Conservation (phyloP, 2,797 vertebrate species). For the Alexandromys oeconomus region DNA sequence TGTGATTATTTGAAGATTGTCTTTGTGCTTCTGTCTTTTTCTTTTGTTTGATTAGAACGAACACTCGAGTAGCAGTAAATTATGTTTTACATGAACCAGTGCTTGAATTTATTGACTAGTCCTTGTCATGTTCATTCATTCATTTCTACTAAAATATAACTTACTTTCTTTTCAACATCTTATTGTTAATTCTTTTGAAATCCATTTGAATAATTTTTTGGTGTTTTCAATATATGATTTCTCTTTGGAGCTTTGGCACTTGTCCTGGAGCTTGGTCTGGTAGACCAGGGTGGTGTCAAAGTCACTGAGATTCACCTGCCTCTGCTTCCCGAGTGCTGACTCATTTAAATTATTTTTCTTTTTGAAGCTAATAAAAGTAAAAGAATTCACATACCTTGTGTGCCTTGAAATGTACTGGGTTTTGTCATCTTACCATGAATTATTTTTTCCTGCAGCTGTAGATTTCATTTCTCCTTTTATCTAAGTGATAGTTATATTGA, state of each 20-base stretch:
- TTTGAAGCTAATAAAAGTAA: background rate
- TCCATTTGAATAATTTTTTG: background rate
- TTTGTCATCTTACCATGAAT: background rate
- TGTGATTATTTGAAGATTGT: background rate
- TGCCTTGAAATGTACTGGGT: background rate
- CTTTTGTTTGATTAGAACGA: too few species aligned
- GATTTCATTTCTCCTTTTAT: background rate
- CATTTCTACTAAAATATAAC: background rate
- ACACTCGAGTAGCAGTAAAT: background rate
- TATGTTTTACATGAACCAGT: background rate
- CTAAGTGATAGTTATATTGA: background rate
- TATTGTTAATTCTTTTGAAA: background rate
- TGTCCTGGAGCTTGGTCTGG: too few species aligned
- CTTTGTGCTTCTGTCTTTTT: background rate
- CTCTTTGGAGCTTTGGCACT: too few species aligned
- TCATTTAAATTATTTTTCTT: background rate
- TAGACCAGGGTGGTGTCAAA: too few species aligned
- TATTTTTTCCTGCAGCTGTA: background rate
- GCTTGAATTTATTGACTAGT: background rate
- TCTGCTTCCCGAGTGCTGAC: too few species aligned
- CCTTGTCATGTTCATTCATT: background rate
- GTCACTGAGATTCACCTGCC: too few species aligned
- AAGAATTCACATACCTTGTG: background rate
- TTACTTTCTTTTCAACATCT: background rate
- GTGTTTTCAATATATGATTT: too few species aligned